Evolutionary conservation across 1,140 invertebrate species (phyloP).

Genomic region (Bemisia tabaci): DNA sequence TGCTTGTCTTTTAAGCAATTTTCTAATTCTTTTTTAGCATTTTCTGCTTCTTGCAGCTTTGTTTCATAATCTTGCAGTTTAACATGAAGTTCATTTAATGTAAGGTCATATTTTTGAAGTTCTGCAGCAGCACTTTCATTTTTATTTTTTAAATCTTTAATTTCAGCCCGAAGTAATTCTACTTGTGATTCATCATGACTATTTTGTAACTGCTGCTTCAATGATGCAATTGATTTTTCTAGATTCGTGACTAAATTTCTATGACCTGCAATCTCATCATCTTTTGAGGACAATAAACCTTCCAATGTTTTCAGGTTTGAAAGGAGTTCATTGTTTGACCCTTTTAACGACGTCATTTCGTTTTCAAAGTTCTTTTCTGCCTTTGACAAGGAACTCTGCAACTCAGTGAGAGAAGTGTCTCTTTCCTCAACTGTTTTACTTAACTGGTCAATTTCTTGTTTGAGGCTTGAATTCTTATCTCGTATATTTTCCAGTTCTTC

Average conservation of each 20-base stretch:
- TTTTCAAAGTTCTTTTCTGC: slow-evolving; percentile 8
- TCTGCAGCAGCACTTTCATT: neutral
- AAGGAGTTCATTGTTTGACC: slow-evolving; percentile 18
- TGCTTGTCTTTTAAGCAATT: slow-evolving; percentile 18
- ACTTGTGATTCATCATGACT: neutral
- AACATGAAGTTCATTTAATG: slow-evolving; percentile 5
- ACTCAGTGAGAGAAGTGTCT: slow-evolving; percentile 20
- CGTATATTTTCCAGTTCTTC: too few species aligned
- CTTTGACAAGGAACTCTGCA: neutral
- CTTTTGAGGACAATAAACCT: slow-evolving; percentile 16
- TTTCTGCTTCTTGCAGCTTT: slow-evolving; percentile 1
- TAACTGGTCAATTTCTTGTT: slow-evolving; percentile 22
- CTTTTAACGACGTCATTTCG: neutral
- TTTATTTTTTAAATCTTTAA: slow-evolving; percentile 7
- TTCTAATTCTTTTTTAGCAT: slow-evolving; percentile 10
- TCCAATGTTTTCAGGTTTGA: slow-evolving; percentile 19
- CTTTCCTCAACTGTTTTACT: slow-evolving; percentile 10
- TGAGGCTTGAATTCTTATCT: slow-evolving; percentile 14
- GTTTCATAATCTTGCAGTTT: slow-evolving; percentile 4
- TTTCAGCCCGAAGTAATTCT: slow-evolving; percentile 23
- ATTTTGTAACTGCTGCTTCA: neutral
- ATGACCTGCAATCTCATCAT: slow-evolving; percentile 16
- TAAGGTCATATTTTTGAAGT: slow-evolving; percentile 8
- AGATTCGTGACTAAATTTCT: neutral
- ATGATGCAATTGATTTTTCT: neutral